phyloP scores from a whole-genome alignment of 2,113 vertebrate species.

The Tringa solitaria region DNA sequence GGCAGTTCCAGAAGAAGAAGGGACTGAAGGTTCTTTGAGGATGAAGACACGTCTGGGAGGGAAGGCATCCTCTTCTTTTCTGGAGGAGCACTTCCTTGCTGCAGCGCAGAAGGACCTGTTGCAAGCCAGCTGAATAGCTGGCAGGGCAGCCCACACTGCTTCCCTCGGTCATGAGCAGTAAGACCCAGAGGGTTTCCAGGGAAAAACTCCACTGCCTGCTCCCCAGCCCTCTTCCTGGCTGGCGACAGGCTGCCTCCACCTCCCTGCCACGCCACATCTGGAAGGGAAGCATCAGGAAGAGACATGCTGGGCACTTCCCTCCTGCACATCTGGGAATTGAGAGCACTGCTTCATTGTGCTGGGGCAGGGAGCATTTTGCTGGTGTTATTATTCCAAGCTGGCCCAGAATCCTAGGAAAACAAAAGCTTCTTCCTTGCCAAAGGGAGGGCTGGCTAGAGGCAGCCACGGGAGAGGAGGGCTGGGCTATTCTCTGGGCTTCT shows the following conservation, averaged over 20 bases:
- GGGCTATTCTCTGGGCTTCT: background rate
- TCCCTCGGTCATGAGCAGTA: background rate
- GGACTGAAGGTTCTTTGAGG: background rate
- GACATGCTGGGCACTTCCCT: background rate
- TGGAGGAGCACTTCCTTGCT: background rate
- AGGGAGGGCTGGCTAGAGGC: slow-evolving; percentile 4
- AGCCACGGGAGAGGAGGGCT: background rate
- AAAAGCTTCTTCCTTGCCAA: slow-evolving; percentile 52
- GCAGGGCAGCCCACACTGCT: background rate
- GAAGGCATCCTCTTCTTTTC: background rate
- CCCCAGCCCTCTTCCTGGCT: background rate
- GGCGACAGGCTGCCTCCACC: background rate
- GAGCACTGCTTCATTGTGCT: background rate
- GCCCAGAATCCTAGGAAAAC: background rate
- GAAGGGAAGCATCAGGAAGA: slow-evolving; percentile 9
- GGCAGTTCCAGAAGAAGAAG: background rate
- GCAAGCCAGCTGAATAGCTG: background rate
- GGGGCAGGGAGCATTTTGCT: background rate
- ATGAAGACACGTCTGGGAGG: background rate
- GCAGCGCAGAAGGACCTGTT: background rate
- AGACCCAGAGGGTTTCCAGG: slow-evolving; percentile 39
- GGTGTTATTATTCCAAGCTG: background rate
- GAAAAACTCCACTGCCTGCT: slow-evolving; percentile 19
- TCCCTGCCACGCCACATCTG: slow-evolving; percentile 37
- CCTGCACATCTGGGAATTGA: background rate